Base-by-base conservation (phyloP, 2,888 invertebrate genomes). In the Pristionchus maxplancki region DNA sequence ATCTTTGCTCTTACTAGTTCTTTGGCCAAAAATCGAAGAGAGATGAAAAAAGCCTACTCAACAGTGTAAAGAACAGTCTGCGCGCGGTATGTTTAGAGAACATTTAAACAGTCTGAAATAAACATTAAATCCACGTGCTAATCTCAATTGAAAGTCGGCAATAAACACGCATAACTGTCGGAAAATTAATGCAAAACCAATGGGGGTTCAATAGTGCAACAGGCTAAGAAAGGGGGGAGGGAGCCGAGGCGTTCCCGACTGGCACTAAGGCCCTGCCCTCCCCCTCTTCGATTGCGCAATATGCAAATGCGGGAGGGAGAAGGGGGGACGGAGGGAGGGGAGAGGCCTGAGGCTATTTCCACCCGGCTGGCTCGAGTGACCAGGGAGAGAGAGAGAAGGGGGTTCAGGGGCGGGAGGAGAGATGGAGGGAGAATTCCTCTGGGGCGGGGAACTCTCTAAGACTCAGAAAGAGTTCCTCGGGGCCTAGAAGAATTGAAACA, bases 321-420 rank as follows among this genome's bases (percentile, higher is more conserved):
- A n/a, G 40, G 24, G 5, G 37, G 24, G 13, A 9, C 24, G 40
- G 74, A 11, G 37, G 24, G 74, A 74, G 74, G 64, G 17, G 31
- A 64, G 67, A 67, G 34, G 64, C 74, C 74, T 74, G 37, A 40
- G 37, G 37, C 74, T 74, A 74, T 74, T 74, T 74, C 74, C 74
- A 74, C 37, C 74, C 74, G 74, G 74, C 37, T 74, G 74, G 20
- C 37, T 17, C 74, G 74, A 74, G 40, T 74, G 74, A 40, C 74
- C 74, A 40, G 11, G 20, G 74, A 74, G 74, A 71, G 71, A 71
- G 74, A 20, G 74, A 40, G 74, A 31, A 1, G 40, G 24, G 40
- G 40, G 74, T 24, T 67, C 34, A 71, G 34, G 34, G 67, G 37
- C 11, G 24, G 34, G 37, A 20, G 20, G 74, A 74, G 74, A 74